phyloP scores from a whole-genome alignment of 2,888 invertebrate genomes.

The Cryptocephalus moraei region DNA sequence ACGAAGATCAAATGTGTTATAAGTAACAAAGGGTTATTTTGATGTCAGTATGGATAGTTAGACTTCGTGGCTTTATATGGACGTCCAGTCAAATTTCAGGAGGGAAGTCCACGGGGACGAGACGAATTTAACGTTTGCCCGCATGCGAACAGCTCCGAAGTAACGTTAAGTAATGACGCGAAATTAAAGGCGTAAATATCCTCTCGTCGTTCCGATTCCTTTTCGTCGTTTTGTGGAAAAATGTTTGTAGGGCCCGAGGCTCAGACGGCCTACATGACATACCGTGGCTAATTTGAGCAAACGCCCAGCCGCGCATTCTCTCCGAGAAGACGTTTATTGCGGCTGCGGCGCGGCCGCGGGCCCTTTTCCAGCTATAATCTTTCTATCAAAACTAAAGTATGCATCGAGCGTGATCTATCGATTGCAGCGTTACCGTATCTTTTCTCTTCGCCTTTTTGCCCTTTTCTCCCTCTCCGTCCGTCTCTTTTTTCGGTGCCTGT shows the following conservation, averaged over 20 bases:
- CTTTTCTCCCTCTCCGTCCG: slow-evolving; percentile 1
- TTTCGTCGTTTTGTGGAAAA: slow-evolving; percentile 6
- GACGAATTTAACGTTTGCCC: too few species aligned
- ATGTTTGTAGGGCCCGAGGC: slow-evolving; percentile 12
- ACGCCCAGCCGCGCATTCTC: slow-evolving; percentile 7
- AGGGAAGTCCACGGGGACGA: too few species aligned
- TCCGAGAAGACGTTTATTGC: background rate
- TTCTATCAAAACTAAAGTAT: slow-evolving; percentile 32
- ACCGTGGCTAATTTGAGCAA: slow-evolving; percentile 17
- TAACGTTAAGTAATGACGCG: background rate
- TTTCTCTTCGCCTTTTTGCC: background rate
- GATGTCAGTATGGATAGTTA: too few species aligned
- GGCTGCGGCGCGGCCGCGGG: slow-evolving; percentile 9
- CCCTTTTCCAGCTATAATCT: slow-evolving; percentile 25
- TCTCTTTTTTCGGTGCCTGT: slow-evolving; percentile 10
- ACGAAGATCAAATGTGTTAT: too few species aligned
- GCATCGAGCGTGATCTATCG: slow-evolving; percentile 31
- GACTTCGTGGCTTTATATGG: too few species aligned
- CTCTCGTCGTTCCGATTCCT: slow-evolving; percentile 13
- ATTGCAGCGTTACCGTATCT: slow-evolving; percentile 13
- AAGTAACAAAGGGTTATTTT: too few species aligned
- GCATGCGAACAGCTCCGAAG: background rate
- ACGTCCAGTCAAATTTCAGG: too few species aligned
- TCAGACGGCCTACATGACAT: slow-evolving; percentile 16
- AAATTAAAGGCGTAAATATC: slow-evolving; percentile 6